Conservation (phyloP, 1,140 invertebrate species). For the Aethina tumida region DNA sequence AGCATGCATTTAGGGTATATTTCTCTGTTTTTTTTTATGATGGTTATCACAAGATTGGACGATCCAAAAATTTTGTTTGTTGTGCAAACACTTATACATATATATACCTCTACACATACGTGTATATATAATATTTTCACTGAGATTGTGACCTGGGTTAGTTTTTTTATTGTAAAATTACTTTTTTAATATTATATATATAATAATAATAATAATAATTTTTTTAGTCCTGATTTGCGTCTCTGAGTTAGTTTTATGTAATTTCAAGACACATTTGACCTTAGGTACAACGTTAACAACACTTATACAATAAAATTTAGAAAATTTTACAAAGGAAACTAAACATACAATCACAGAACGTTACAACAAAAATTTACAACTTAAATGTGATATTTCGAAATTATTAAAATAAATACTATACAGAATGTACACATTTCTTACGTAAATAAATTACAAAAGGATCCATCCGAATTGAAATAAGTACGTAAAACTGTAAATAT, state of each 20-base stretch:
- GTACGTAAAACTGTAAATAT: slow-evolving; percentile 15
- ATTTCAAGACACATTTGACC: slow-evolving; percentile 28
- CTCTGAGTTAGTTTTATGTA: slow-evolving; percentile 23
- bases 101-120: slow-evolving; percentile 17
- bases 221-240: slow-evolving; percentile 27
- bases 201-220: slow-evolving; percentile 9
- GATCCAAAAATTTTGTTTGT: too few species aligned
- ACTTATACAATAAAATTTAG: slow-evolving; percentile 24
- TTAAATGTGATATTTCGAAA: slow-evolving; percentile 22
- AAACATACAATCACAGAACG: slow-evolving; percentile 29
- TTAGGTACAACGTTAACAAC: slow-evolving; percentile 28
- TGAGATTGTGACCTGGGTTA: slow-evolving; percentile 29
- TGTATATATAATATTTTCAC: slow-evolving; percentile 24
- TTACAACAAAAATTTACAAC: slow-evolving; percentile 27
- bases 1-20: too few species aligned
- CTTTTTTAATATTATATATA: slow-evolving; percentile 10
- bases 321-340: slow-evolving; percentile 26
- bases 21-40: too few species aligned
- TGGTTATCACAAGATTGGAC: too few species aligned
- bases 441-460: slow-evolving; percentile 19
- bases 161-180: slow-evolving; percentile 15
- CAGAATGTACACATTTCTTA: slow-evolving; percentile 33
- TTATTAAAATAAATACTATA: slow-evolving; percentile 35
- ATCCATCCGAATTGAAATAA: slow-evolving; percentile 10
- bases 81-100: slow-evolving; percentile 22